Percentiles rank a stretch among this genome's conserved stretches.
Conservation (phyloP, 2,113 vertebrate species). For the Leucosticte australis region DNA sequence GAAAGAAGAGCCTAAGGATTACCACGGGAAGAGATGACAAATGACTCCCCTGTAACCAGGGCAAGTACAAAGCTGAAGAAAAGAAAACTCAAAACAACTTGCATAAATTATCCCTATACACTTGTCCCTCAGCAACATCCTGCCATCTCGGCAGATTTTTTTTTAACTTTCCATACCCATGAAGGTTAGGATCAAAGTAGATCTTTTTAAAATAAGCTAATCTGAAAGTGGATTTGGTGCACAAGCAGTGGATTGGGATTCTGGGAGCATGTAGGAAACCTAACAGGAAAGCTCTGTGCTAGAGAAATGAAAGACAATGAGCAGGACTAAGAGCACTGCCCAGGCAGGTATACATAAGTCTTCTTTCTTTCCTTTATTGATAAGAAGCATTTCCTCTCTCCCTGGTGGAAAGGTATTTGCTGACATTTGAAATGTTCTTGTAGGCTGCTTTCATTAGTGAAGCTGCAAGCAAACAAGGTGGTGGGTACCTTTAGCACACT, state of each 20-base stretch:
- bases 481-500: not conserved
- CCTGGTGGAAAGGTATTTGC: not conserved
- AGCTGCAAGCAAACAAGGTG: not conserved
- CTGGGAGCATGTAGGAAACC: not conserved
- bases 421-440: not conserved
- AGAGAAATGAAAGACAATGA: not conserved
- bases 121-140: not conserved
- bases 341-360: not conserved
- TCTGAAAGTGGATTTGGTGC: not conserved
- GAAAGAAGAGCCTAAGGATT: not conserved
- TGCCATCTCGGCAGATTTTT: not conserved
- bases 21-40: not conserved
- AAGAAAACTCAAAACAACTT: not conserved
- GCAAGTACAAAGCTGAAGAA: not conserved
- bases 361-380: not conserved
- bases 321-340: not conserved
- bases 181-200: not conserved
- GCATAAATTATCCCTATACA: not conserved
- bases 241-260: not conserved
- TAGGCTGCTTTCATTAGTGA: not conserved
- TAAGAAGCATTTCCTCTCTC: not conserved
- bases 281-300: not conserved
- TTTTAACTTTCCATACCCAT: not conserved
- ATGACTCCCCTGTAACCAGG: not conserved
- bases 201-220: not conserved